phyloP scores from a whole-genome alignment of 1,140 invertebrate genomes.

The Brachionus angularis region DNA sequence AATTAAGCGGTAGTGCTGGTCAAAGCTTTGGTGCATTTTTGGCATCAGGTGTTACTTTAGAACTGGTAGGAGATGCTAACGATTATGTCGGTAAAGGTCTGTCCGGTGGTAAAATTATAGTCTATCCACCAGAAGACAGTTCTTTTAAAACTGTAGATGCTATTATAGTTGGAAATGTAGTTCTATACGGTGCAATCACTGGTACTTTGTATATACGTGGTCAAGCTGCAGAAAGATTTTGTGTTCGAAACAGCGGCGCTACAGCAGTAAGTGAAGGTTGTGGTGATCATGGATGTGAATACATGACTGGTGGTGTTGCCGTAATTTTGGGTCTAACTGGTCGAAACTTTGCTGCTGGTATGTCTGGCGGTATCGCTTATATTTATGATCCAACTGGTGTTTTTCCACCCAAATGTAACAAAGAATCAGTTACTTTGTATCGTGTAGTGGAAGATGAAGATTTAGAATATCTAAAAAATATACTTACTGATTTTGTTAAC shows the following conservation, averaged over 20 bases:
- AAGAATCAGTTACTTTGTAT: slow-evolving; percentile 80
- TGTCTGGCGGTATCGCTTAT: slow-evolving; percentile 95
- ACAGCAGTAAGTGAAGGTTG: slow-evolving; percentile 84
- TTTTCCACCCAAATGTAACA: slow-evolving; percentile 72
- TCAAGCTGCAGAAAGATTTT: slow-evolving; percentile 93
- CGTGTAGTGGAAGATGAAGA: slow-evolving; percentile 75
- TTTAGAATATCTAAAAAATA: slow-evolving; percentile 69
- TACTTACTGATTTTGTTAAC: slow-evolving; percentile 79
- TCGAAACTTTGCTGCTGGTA: slow-evolving; percentile 95
- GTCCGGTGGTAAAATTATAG: slow-evolving; percentile 88
- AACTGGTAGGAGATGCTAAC: slow-evolving; percentile 92
- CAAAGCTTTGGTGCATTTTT: slow-evolving; percentile 99
- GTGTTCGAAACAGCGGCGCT: slow-evolving; percentile 92
- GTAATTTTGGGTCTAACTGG: slow-evolving; percentile 89
- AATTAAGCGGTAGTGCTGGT: slow-evolving; percentile 85
- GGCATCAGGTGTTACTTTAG: slow-evolving; percentile 79
- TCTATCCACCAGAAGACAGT: slow-evolving; percentile 75
- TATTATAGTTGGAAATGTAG: slow-evolving; percentile 96
- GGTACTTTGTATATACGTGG: slow-evolving; percentile 92
- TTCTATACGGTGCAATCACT: slow-evolving; percentile 90
- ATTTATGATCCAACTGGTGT: slow-evolving; percentile 77
- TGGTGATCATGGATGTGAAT: slow-evolving; percentile 98
- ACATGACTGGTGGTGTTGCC: slow-evolving; percentile 92
- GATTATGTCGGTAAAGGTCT: slow-evolving; percentile 96
- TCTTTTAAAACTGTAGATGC: slow-evolving; percentile 80